Base-by-base conservation (phyloP, 2,888 invertebrate genomes). In the Pegoplata infirma region DNA sequence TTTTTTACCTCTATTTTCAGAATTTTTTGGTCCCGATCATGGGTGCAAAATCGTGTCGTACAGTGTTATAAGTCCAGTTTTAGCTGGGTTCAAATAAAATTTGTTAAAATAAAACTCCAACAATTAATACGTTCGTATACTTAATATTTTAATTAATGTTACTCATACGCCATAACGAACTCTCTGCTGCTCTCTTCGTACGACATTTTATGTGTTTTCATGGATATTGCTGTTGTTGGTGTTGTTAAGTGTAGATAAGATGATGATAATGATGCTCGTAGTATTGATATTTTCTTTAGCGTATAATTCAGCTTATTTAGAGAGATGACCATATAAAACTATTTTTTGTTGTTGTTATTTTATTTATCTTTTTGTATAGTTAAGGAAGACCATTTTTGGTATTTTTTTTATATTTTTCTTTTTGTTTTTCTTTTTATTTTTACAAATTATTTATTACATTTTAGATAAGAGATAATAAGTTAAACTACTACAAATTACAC, bases 361-460 rank as follows among this genome's bases (percentile, higher is more conserved):
- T 49, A 1, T 14, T 19, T 59, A 32, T 36, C 21, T 21, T 56
- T 44, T 61, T 49, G 40, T 63, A 75, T 67, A 79, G 61, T 79
- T 79, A 75, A 79, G 79, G 79, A 79, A 79, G 79, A 79, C 79
- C 79, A 71, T 79, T 74, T 71, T 21, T 71, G 59, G 59, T 46
- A 44, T 74, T 74, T 76, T 71, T 68, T 59, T 36, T 76, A 66
- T 76, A 21, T 49, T 55, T 53, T 59, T 36, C 40, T 49, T 53
- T 8, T 68, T 49, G 40, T 7, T 56, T 47, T 36, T 73, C 36
- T 46, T 78, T 73, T 64, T 69, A 73, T 32, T 14, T 51, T 64
- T 46, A 46, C 23, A 28, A 51, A 61, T 58, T 69, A 47, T 69
- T 71, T 69, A 32, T 59, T 73, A 55, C 23, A 56, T 40, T 71